Percentiles rank a stretch among this genome's conserved stretches.
These are phyloP conservation scores for Drosophila trichaetosa DNA, from an alignment of 2,888 invertebrate genomes.

Conservation along the genomic window DNA sequence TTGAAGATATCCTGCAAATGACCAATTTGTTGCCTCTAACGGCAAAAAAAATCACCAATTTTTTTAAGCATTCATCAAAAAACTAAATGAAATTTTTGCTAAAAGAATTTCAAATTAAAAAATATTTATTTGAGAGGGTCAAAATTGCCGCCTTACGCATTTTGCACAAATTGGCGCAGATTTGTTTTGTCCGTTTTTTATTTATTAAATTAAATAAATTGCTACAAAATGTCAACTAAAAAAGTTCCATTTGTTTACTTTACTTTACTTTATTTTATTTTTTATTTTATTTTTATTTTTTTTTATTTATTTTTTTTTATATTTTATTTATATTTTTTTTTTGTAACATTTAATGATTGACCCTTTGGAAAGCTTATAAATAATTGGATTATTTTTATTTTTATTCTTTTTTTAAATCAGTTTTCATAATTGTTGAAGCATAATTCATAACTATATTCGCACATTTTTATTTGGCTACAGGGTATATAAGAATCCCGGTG, in stretches of 20 bases:
- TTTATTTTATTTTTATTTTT: too few relatives aligned
- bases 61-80: neutral
- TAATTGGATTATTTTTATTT: neutral
- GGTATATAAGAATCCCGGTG: slow-evolving; percentile 21
- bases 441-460: neutral
- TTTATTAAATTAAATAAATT: neutral
- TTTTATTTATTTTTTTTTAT: too few relatives aligned
- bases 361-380: neutral
- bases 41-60: neutral
- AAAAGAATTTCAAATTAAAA: neutral
- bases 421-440: neutral
- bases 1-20: slow-evolving; percentile 1
- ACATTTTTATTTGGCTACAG: neutral
- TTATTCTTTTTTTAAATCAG: neutral
- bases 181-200: neutral
- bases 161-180: neutral
- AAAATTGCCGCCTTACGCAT: neutral
- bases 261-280: neutral
- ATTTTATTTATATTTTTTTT: neutral
- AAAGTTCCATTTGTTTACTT: neutral
- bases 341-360: neutral
- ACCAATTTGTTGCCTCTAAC: neutral
- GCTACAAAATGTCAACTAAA: neutral
- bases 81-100: rapidly evolving
- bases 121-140: neutral